Conservation (phyloP, 2,888 invertebrate genomes). For the Odontothrips loti region DNA sequence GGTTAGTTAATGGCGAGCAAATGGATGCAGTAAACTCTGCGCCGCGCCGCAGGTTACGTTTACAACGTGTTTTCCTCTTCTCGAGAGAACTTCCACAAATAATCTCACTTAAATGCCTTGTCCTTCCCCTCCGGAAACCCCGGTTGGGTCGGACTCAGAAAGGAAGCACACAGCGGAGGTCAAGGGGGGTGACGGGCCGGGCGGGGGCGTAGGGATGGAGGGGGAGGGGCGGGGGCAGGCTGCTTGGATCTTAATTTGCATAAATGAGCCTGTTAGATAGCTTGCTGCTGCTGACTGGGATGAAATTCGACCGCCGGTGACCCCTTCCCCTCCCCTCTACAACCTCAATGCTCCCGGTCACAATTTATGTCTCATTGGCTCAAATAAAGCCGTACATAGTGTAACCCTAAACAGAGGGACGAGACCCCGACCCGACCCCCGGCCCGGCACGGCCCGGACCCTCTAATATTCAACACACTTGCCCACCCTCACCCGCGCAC, state of each 20-base stretch:
- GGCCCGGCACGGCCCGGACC: neutral
- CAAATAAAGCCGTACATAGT: neutral
- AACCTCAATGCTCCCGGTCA: neutral
- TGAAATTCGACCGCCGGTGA: constrained; percentile 18
- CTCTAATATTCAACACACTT: neutral
- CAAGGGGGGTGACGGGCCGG: neutral
- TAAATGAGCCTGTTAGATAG: constrained; percentile 23
- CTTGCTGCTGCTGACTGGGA: constrained; percentile 11
- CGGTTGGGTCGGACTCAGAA: no score
- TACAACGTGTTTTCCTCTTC: no score
- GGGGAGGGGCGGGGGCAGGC: neutral
- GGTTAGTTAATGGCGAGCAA: no score
- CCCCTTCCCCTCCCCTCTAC: neutral
- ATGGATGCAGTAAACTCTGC: no score
- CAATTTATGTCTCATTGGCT: constrained; percentile 8
- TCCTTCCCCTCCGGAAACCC: neutral
- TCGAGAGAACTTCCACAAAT: neutral
- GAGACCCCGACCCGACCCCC: neutral
- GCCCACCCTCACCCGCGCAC: no score
- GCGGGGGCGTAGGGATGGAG: neutral
- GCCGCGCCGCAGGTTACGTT: no score
- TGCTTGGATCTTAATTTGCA: constrained; percentile 10
- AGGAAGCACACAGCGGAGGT: no score
- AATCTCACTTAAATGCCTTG: constrained; percentile 3
- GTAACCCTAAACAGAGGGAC: neutral